A percentile compares a stretch with the other conserved stretches of the same genome.
Evolutionary conservation across 2,797 vertebrate genomes (phyloP).

Genomic region (Potorous gilbertii): DNA sequence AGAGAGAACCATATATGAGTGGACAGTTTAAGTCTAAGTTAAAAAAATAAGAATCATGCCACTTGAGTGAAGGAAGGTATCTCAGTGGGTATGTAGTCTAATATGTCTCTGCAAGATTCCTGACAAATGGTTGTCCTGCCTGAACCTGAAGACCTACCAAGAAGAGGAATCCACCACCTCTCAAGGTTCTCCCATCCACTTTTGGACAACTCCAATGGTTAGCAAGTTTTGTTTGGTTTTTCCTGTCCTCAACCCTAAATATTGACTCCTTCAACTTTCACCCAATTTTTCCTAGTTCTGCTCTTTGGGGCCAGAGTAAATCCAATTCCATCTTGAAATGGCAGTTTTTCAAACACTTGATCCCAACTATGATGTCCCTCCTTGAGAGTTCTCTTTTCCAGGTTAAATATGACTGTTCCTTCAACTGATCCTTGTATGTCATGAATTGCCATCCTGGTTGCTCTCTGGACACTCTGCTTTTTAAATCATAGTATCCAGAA

Average conservation of each 20-base stretch:
- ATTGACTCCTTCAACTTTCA: not conserved
- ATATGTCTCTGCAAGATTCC: not conserved
- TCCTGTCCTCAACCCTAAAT: not conserved
- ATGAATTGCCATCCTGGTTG: not conserved
- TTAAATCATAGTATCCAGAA: not conserved
- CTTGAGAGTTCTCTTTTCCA: not conserved
- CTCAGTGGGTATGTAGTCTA: not conserved
- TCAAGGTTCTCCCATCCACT: not conserved
- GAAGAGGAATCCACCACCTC: not conserved
- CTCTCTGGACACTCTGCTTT: not conserved
- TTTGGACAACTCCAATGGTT: not conserved
- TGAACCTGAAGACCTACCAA: not conserved
- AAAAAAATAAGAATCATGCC: not conserved
- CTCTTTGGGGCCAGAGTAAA: not conserved
- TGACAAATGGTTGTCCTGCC: not conserved
- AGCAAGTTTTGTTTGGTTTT: not conserved
- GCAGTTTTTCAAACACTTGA: not conserved
- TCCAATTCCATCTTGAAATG: not conserved
- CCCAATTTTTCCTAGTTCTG: not conserved
- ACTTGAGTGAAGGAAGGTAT: not conserved
- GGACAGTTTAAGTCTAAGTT: constrained; percentile 51
- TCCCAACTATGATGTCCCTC: not conserved
- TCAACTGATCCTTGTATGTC: not conserved
- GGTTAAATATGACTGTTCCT: not conserved
- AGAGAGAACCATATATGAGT: constrained; percentile 80